Evolutionary conservation across 2,888 invertebrate genomes (phyloP), one percentile per base, ranked within the genome.

Genomic region (Cephus runcator): DNA sequence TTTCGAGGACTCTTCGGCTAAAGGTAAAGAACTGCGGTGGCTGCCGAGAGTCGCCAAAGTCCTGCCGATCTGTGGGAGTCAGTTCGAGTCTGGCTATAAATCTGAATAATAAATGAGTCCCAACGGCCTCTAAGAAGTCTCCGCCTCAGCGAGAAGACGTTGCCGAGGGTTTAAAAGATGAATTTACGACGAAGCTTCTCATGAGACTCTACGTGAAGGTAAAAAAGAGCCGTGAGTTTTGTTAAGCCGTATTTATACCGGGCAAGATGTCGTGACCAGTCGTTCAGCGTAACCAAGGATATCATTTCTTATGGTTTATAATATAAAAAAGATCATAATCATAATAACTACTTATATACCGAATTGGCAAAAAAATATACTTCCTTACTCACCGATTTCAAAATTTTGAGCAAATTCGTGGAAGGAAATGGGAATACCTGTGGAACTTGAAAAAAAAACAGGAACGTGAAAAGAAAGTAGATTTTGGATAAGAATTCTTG

Each of bases 31-130:
- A 77, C 78, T 76, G 76, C 80, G 77, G 82, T 56, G 56, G 34
- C 71, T 71, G 33, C 71, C 34, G 71, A 31, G 71, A 31, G 71
- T 71, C 71, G 75, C 78, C 56, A 90, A 90, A 90, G 89, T 90
- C 89, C 90, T 90, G 91, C 91, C 90, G 91, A 91, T 91, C 91
- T 91, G 90, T 89, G 89, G 88, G 89, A 79, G 91, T 90, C 89
- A 90, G 88, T 84, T 86, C 86, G 87, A 89, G 88, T 85, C 88
- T 85, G 88, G 89, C 91, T 89, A 91, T 91, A 91, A 91, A 91
- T 91, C 91, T 91, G 90, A 91, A 91, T 91, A 91, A 91, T 91
- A 91, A 91, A 91, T 89, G 91, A 91, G 88, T 87, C 88, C 87
- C 90, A 87, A 90, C 90, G 90, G 90, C 89, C 90, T 89, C 89